Conservation (phyloP, 1,140 invertebrate genomes). For the Brachystomella parvula region DNA sequence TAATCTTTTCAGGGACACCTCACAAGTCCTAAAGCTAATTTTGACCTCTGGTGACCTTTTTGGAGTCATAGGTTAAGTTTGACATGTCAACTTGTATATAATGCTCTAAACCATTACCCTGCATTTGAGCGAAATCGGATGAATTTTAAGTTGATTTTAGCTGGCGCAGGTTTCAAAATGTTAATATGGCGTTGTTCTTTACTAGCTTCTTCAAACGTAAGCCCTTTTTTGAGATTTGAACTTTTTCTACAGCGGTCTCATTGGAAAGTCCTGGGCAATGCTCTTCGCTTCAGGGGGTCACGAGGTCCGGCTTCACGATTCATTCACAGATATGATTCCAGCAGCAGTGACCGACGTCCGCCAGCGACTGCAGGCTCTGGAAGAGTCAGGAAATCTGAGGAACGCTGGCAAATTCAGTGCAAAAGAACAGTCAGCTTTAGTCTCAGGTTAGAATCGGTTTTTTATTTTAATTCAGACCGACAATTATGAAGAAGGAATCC, state of each 20-base stretch:
- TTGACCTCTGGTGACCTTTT: too few species aligned
- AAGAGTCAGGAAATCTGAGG: constrained; percentile 61
- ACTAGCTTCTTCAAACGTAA: too few species aligned
- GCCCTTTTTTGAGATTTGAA: not conserved
- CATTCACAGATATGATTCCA: constrained; percentile 62
- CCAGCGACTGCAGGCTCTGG: constrained; percentile 59
- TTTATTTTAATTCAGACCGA: not conserved
- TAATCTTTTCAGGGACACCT: too few species aligned
- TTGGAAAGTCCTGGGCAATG: constrained; percentile 92
- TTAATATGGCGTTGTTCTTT: too few species aligned
- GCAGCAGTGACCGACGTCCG: constrained; percentile 65
- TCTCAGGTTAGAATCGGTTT: not conserved
- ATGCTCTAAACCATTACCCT: too few species aligned
- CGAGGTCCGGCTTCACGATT: constrained; percentile 74
- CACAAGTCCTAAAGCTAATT: too few species aligned
- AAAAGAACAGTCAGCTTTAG: not conserved
- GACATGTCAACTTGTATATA: too few species aligned
- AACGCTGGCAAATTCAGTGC: constrained; percentile 56
- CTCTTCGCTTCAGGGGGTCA: constrained; percentile 87
- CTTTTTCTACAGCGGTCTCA: constrained; percentile 62
- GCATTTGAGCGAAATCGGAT: too few species aligned
- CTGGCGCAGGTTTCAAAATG: too few species aligned
- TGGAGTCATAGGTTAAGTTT: too few species aligned
- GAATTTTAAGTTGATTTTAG: too few species aligned
- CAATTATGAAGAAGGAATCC: too few species aligned